phyloP scores from a whole-genome alignment of 2,797 vertebrate species.

The Hoplostethus mediterraneus region DNA sequence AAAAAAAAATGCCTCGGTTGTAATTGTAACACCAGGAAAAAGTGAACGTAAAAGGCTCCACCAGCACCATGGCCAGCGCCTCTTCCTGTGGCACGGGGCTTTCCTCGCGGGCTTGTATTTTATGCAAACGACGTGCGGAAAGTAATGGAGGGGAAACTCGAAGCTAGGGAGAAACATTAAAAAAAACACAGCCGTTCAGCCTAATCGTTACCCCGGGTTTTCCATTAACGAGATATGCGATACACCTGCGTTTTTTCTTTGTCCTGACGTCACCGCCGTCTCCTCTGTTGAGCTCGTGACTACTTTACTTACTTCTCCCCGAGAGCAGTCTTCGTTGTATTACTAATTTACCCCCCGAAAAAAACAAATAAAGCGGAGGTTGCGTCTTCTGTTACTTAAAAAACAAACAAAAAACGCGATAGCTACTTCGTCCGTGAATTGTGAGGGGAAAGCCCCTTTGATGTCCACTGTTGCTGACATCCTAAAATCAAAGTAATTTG shows the following conservation, averaged over 20 bases:
- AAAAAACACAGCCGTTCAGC: slow-evolving; percentile 1
- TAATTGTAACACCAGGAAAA: neutral
- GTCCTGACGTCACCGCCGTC: slow-evolving; percentile 42
- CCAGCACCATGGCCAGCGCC: slow-evolving; percentile 75
- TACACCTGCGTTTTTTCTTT: slow-evolving; percentile 37
- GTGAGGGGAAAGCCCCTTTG: too few species aligned
- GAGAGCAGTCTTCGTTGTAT: too few species aligned
- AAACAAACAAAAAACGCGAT: too few species aligned
- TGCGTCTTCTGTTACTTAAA: too few species aligned
- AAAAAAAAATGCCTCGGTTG: too few species aligned
- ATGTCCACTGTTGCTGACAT: too few species aligned
- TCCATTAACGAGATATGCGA: slow-evolving; percentile 21
- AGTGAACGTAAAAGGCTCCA: slow-evolving; percentile 28
- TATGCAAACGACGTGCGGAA: slow-evolving; percentile 12
- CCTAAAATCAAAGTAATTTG: too few species aligned
- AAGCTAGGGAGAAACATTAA: slow-evolving; percentile 23
- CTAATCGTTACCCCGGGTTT: neutral
- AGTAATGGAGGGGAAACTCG: slow-evolving; percentile 10
- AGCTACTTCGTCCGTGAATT: too few species aligned
- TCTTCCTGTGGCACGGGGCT: neutral
- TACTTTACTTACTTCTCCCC: too few species aligned
- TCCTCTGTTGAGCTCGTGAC: slow-evolving; percentile 2
- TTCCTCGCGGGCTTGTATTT: neutral
- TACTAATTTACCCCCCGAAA: too few species aligned
- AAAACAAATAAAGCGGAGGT: too few species aligned